Evolutionary conservation across 2,888 invertebrate species (phyloP).

Genomic region (Oxycera nigricornis): DNA sequence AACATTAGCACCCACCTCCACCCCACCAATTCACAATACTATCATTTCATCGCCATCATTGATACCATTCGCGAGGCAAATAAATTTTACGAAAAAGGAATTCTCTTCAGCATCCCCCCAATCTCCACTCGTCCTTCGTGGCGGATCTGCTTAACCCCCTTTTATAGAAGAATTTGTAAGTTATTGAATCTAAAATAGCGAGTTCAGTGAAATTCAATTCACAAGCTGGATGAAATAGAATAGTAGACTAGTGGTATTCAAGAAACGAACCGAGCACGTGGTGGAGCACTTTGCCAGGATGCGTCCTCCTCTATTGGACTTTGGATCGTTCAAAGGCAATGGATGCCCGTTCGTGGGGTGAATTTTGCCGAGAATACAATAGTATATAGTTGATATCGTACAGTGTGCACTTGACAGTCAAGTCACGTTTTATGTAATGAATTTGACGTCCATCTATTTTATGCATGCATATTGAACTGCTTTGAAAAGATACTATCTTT

Average conservation of each 20-base stretch:
- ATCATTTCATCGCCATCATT: not conserved
- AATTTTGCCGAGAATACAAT: not conserved
- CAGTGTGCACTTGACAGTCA: not conserved
- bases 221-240: not conserved
- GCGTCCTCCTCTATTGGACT: too few species aligned
- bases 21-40: not conserved
- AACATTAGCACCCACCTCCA: not conserved
- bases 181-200: not conserved
- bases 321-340: too few species aligned
- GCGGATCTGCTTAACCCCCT: not conserved
- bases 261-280: not conserved
- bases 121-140: not conserved
- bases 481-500: too few species aligned
- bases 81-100: not conserved
- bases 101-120: not conserved
- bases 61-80: not conserved
- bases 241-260: not conserved
- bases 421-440: not conserved
- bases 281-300: too few species aligned
- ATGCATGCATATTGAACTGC: not conserved
- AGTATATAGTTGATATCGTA: not conserved
- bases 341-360: too few species aligned
- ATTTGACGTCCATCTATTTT: not conserved
- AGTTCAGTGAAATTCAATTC: not conserved
- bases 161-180: not conserved